Conservation (phyloP, 1,140 invertebrate genomes). For the Zaprionus ghesquierei region DNA sequence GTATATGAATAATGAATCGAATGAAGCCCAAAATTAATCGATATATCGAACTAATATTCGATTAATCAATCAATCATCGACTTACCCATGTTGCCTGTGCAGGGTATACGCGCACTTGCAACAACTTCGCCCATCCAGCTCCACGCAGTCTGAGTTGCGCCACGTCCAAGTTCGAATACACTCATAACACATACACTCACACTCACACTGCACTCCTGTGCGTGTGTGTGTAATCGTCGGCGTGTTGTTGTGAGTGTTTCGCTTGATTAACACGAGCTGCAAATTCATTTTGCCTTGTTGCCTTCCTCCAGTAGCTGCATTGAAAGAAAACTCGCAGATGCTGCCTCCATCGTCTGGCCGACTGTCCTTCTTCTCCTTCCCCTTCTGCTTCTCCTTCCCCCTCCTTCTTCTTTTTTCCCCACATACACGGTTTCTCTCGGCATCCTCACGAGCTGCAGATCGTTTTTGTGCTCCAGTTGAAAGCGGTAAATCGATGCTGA, state of each 20-base stretch:
- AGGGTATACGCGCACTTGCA: slow-evolving; percentile 31
- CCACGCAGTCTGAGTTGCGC: slow-evolving; percentile 70
- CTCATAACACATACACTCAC: slow-evolving; percentile 10
- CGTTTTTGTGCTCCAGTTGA: slow-evolving; percentile 50
- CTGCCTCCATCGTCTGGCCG: slow-evolving; percentile 5
- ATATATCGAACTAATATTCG: no score
- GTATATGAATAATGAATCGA: no score
- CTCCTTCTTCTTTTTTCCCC: not conserved
- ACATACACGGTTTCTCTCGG: not conserved
- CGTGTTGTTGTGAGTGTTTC: slow-evolving; percentile 48
- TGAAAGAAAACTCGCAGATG: not conserved
- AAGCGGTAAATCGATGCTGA: slow-evolving; percentile 71
- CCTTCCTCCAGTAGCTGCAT: slow-evolving; percentile 36
- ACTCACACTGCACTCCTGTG: not conserved
- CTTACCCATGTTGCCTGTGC: not conserved
- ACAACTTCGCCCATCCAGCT: slow-evolving; percentile 48
- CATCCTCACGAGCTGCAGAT: slow-evolving; percentile 11
- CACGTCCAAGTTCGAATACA: slow-evolving; percentile 41
- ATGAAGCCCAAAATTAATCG: no score
- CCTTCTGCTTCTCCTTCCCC: not conserved
- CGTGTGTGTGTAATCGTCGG: not conserved
- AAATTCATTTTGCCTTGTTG: slow-evolving; percentile 73
- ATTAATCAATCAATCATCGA: not conserved
- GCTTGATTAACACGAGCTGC: slow-evolving; percentile 74
- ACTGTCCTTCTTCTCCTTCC: slow-evolving; percentile 15